Percentiles rank a stretch among this genome's conserved stretches.
phyloP scores from a whole-genome alignment of 2,797 vertebrate genomes.

The Cheirogaleus major region DNA sequence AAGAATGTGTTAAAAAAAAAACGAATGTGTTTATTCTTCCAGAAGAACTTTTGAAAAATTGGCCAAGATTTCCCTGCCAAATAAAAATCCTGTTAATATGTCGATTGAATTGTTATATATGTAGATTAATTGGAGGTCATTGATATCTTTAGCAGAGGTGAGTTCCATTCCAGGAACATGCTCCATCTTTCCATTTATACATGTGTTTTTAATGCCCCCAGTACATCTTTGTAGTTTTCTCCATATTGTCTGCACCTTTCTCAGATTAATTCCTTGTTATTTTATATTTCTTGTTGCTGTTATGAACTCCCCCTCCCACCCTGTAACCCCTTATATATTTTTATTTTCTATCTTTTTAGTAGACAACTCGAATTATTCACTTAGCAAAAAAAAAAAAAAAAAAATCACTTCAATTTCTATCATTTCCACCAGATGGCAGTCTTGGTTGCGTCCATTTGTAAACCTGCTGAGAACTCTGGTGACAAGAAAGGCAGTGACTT shows the following conservation, averaged over 20 bases:
- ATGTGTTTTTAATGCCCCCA: neutral
- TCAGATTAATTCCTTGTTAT: neutral
- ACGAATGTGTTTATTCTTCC: neutral
- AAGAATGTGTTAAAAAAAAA: neutral
- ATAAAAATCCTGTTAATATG: conserved; percentile 22
- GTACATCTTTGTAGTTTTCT: neutral
- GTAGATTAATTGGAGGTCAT: neutral
- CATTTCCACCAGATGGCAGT: conserved; percentile 77
- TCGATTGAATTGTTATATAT: neutral
- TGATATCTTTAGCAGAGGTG: neutral
- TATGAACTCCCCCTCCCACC: neutral
- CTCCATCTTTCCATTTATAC: neutral
- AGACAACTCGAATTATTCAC: neutral
- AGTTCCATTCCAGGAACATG: neutral
- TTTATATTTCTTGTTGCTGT: conserved; percentile 32
- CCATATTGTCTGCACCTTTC: neutral
- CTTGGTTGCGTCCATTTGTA: conserved; percentile 48
- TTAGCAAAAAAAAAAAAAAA: neutral
- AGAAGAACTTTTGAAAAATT: conserved; percentile 24
- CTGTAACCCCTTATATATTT: neutral
- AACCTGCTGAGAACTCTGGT: conserved; percentile 31
- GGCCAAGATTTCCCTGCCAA: neutral
- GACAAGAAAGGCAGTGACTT: conserved; percentile 47
- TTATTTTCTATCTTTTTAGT: neutral
- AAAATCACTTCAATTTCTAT: conserved; percentile 60